Evolutionary conservation across 2,888 invertebrate genomes (phyloP).

Genomic region (Torymus tubicola): DNA sequence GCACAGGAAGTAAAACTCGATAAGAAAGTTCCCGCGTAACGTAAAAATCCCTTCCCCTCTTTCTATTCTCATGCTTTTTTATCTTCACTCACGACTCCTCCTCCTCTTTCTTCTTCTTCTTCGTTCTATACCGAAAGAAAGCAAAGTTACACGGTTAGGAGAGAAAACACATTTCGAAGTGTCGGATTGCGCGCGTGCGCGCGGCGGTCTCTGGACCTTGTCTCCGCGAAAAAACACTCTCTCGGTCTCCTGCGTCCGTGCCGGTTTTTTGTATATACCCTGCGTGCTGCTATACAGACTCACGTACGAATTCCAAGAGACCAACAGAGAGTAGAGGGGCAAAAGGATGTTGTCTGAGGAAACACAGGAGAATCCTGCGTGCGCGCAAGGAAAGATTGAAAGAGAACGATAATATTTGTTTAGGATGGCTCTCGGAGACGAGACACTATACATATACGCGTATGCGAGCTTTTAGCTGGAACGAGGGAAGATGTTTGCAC

Average conservation of each 20-base stretch:
- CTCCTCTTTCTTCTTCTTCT: not conserved
- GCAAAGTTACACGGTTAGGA: slow-evolving; percentile 21
- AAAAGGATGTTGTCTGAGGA: slow-evolving; percentile 31
- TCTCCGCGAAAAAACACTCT: slow-evolving; percentile 5
- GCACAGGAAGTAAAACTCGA: slow-evolving; percentile 42
- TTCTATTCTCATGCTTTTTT: slow-evolving; percentile 1
- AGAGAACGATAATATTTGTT: slow-evolving; percentile 50
- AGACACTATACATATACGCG: slow-evolving; percentile 7
- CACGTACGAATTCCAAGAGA: no score
- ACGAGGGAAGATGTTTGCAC: no score
- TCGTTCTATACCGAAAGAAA: not conserved
- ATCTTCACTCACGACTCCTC: not conserved
- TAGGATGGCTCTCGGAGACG: slow-evolving; percentile 20
- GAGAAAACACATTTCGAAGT: slow-evolving; percentile 48
- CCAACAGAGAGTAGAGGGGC: no score
- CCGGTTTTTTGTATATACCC: not conserved
- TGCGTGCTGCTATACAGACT: no score
- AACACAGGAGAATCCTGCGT: slow-evolving; percentile 32
- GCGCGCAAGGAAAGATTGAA: slow-evolving; percentile 31
- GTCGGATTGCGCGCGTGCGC: slow-evolving; percentile 27
- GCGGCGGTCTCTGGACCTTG: slow-evolving; percentile 13
- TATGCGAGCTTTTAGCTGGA: not conserved
- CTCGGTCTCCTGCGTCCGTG: not conserved
- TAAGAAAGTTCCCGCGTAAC: slow-evolving; percentile 26
- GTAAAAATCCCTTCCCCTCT: not conserved